Percentiles rank a stretch among this genome's conserved stretches.
phyloP scores from a whole-genome alignment of 2,888 invertebrate genomes.

The Drosophila mettleri region DNA sequence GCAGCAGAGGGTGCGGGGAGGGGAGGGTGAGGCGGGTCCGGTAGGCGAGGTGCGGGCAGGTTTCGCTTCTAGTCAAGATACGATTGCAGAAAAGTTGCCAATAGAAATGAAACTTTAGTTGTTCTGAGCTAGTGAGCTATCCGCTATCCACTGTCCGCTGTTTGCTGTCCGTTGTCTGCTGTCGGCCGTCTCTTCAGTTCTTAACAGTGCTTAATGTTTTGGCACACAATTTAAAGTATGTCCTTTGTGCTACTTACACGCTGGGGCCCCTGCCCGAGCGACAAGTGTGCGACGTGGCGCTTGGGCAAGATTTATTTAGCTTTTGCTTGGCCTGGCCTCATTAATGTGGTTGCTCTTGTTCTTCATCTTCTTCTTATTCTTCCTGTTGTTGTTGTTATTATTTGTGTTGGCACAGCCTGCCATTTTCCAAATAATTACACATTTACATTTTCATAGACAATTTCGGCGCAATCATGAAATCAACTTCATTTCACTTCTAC shows the following conservation, averaged over 20 bases:
- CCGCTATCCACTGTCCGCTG: slow-evolving; percentile 24
- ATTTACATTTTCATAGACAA: slow-evolving; percentile 79
- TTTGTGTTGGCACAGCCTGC: slow-evolving; percentile 31
- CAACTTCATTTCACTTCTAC: slow-evolving; percentile 61
- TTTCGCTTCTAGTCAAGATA: slow-evolving; percentile 7
- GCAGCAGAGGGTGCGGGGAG: neutral
- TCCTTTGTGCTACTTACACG: slow-evolving; percentile 16
- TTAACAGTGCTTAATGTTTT: slow-evolving; percentile 67
- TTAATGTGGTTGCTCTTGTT: slow-evolving; percentile 37
- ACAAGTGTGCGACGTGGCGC: slow-evolving; percentile 30
- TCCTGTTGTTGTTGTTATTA: slow-evolving; percentile 4
- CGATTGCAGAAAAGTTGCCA: slow-evolving; percentile 20
- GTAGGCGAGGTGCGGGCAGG: neutral
- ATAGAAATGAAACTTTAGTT: slow-evolving; percentile 19
- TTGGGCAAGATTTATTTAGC: slow-evolving; percentile 68
- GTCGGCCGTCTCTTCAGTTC: slow-evolving; percentile 8
- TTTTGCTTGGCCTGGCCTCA: slow-evolving; percentile 37
- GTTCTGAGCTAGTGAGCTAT: slow-evolving; percentile 12
- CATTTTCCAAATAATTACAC: slow-evolving; percentile 79
- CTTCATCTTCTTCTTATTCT: neutral
- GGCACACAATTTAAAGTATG: slow-evolving; percentile 72
- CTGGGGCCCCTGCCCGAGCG: slow-evolving; percentile 2
- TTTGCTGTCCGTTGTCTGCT: neutral
- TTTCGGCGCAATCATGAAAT: slow-evolving; percentile 70
- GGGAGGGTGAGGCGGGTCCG: neutral